Evolutionary conservation across 2,888 invertebrate genomes (phyloP), one percentile per base, ranked within the genome.

Genomic region (Caenorhabditis sp.): DNA sequence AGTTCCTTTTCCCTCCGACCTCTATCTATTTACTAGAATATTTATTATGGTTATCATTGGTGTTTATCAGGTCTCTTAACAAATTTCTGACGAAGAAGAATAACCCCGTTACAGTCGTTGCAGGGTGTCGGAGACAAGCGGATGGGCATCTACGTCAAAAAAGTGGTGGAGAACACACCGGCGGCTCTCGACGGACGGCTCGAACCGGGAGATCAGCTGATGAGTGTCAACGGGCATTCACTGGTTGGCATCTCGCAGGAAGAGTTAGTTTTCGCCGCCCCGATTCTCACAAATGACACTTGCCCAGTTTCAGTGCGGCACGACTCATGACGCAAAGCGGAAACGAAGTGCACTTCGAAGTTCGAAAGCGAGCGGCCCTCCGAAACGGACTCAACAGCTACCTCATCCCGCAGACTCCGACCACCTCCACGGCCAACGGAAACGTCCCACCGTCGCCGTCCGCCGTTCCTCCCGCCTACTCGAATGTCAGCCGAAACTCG

Each of bases 111-210:
- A 24, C 45, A 35, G 41, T 66, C 24, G 11, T 68, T 81, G 84
- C 89, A 93, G 92, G 94, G 94, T 24, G 93, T 93, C 55, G 93
- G 93, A 4, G 94, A 94, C 89, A 92, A 93, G 86, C 93, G 95
- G 85, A 92, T 95, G 77, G 98, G 99, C 48, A 99, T 99, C 89
- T 99, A 98, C 91, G 96, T 99, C 81, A 99, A 99, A 91, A 96
- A 96, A 20, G 97, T 99, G 27, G 97, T 99, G 39, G 93, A 95
- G 75, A 96, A 90, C 24, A 91, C 91, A 8, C 91, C 91, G 46
- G 92, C 92, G 45, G 90, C 90, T 78, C 80, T 89, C 85, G 97
- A 99, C 91, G 96, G 97, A 0, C 92, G 97, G 55, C 91, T 99
- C 70, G 94, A 95, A 86, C 95, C 96, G 78, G 99, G 99, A 13